Evolutionary conservation across 2,113 vertebrate genomes (phyloP).

Genomic region (Xiphophorus maculatus): DNA sequence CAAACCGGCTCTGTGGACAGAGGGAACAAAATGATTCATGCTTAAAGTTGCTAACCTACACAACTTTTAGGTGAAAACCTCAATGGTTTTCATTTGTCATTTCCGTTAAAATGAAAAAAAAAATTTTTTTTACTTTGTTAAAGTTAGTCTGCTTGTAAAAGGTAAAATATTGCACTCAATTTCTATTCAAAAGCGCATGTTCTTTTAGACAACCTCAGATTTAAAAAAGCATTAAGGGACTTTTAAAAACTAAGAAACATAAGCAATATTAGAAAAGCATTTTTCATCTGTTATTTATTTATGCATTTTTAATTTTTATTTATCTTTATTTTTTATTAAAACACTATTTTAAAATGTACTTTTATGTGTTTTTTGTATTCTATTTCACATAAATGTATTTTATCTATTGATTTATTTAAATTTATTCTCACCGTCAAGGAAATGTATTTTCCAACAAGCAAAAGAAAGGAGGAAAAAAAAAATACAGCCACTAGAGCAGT

Average conservation of each 20-base stretch:
- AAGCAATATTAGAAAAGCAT: slow-evolving; percentile 30
- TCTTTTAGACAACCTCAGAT: no score
- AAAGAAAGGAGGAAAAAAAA: slow-evolving; percentile 45
- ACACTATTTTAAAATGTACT: not conserved
- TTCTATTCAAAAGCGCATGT: not conserved
- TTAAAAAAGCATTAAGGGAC: no score
- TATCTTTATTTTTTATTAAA: not conserved
- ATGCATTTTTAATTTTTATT: slow-evolving; percentile 23
- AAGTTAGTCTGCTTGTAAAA: not conserved
- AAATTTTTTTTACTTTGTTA: not conserved
- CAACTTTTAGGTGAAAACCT: not conserved
- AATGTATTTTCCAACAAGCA: slow-evolving; percentile 52
- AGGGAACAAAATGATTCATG: not conserved
- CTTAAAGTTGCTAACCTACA: not conserved
- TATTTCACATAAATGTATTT: slow-evolving; percentile 17
- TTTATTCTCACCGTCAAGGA: slow-evolving; percentile 60
- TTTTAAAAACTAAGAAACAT: not conserved
- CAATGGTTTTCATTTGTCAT: slow-evolving; percentile 19
- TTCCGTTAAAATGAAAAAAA: not conserved
- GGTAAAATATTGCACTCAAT: not conserved
- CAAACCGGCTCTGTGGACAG: slow-evolving; percentile 3
- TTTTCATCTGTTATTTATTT: slow-evolving; percentile 22
- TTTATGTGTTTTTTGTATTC: not conserved
- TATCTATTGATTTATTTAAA: slow-evolving; percentile 21
- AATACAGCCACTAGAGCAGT: slow-evolving; percentile 80